Percentiles rank a stretch among this genome's conserved stretches.
Evolutionary conservation across 2,888 invertebrate genomes (phyloP).

Genomic region (Branchinecta sandiegonensis): DNA sequence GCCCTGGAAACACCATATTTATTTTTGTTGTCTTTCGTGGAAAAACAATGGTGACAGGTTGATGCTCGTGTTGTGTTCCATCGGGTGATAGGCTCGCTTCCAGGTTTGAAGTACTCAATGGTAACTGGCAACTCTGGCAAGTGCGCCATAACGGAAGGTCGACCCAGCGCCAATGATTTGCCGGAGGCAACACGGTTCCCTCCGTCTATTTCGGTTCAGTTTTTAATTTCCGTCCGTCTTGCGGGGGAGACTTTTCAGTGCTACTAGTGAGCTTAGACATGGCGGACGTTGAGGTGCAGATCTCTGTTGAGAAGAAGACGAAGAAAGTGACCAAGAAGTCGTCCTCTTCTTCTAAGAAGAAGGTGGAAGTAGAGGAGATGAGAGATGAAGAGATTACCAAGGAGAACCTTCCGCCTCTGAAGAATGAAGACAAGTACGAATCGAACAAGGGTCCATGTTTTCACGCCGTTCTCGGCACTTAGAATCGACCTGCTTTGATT

Average conservation of each 20-base stretch:
- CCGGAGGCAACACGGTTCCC: not conserved
- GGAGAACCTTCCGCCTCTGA: constrained; percentile 62
- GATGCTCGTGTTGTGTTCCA: too few relatives aligned
- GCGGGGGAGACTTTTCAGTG: constrained; percentile 14
- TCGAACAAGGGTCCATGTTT: not conserved
- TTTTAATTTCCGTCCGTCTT: not conserved
- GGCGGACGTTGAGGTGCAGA: constrained; percentile 69
- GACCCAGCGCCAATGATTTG: not conserved
- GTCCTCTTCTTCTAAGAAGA: constrained; percentile 10
- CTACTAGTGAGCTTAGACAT: constrained; percentile 36
- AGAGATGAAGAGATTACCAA: constrained; percentile 47
- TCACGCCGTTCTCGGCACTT: too few relatives aligned
- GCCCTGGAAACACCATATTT: too few relatives aligned
- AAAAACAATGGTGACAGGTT: too few relatives aligned
- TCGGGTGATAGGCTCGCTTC: too few relatives aligned
- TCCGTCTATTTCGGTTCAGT: constrained; percentile 14
- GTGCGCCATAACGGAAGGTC: too few relatives aligned
- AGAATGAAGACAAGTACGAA: constrained; percentile 28
- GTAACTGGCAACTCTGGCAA: too few relatives aligned
- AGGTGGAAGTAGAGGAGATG: constrained; percentile 40
- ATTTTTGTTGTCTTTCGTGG: too few relatives aligned
- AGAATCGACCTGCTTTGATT: too few relatives aligned
- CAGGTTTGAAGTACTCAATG: too few relatives aligned
- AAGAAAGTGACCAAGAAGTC: constrained; percentile 82
- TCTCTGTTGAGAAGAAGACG: constrained; percentile 64